Evolutionary conservation across 2,113 vertebrate species (phyloP).

Genomic region (Paratilapia polleni): DNA sequence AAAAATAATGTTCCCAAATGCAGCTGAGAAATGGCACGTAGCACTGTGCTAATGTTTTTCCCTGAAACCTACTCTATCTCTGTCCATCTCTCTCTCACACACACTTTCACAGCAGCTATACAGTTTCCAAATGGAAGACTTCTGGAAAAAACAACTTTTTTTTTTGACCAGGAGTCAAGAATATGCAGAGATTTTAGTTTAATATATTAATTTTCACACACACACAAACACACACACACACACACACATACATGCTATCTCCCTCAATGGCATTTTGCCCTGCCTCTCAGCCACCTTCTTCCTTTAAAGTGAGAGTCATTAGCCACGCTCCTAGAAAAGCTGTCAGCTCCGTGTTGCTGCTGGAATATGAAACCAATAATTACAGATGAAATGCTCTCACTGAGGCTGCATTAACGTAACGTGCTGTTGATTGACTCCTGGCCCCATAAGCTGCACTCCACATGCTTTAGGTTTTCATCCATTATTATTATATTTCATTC

Average conservation of each 20-base stretch:
- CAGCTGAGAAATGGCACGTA: slow-evolving; percentile 70
- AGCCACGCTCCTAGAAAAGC: slow-evolving; percentile 32
- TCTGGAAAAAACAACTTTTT: rapidly evolving
- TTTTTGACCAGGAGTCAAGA: background rate
- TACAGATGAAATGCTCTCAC: slow-evolving; percentile 53
- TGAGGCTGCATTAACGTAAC: slow-evolving; percentile 45
- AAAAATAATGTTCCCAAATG: slow-evolving; percentile 52
- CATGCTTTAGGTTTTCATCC: slow-evolving; percentile 9
- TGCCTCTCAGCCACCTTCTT: slow-evolving; percentile 40
- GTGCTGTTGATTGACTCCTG: slow-evolving; percentile 61
- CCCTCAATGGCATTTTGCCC: slow-evolving; percentile 38
- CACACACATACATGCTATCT: background rate
- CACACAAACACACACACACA: background rate
- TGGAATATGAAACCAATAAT: slow-evolving; percentile 73
- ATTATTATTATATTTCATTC: background rate
- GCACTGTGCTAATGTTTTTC: slow-evolving; percentile 21
- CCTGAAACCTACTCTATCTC: background rate
- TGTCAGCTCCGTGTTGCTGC: slow-evolving; percentile 58
- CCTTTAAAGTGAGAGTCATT: slow-evolving; percentile 41
- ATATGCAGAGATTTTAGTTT: background rate
- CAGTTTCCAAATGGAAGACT: background rate
- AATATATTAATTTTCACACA: background rate
- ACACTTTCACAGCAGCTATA: background rate
- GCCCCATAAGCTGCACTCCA: slow-evolving; percentile 8
- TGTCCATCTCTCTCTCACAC: background rate